Conservation (phyloP, 2,113 vertebrate genomes). For the Hippocampus guttulatus region DNA sequence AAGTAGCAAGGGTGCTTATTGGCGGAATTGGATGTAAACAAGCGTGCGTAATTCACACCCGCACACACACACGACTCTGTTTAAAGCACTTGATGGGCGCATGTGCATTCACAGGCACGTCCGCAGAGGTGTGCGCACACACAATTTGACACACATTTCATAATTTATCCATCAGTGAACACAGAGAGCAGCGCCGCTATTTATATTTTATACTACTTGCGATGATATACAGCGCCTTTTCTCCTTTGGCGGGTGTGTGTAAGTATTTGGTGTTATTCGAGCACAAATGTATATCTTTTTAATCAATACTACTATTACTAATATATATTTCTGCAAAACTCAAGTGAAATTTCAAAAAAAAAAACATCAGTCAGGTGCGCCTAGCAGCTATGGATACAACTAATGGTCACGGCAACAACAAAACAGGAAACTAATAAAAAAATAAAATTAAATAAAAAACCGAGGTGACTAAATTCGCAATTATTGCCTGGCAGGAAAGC, state of each 20-base stretch:
- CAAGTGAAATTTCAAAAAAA: background rate
- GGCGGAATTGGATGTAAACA: slow-evolving; percentile 35
- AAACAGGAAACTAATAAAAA: slow-evolving; percentile 10
- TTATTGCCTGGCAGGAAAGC: slow-evolving; percentile 57
- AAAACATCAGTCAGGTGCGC: slow-evolving; percentile 44
- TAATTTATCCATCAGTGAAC: slow-evolving; percentile 3
- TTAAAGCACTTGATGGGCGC: background rate
- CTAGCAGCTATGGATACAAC: slow-evolving; percentile 45
- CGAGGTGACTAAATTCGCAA: slow-evolving; percentile 60
- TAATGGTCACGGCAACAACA: slow-evolving; percentile 54
- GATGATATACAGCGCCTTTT: background rate
- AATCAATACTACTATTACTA: too few relatives aligned
- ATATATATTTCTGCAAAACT: background rate
- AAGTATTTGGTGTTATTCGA: background rate
- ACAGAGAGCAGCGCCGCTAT: slow-evolving; percentile 1
- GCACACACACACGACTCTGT: background rate
- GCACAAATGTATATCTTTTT: too few relatives aligned
- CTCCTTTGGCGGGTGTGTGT: background rate
- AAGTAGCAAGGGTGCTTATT: background rate
- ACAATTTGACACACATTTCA: background rate
- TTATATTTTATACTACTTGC: slow-evolving; percentile 5
- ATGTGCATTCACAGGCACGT: slow-evolving; percentile 5
- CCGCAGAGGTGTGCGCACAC: background rate
- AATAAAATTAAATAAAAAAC: background rate
- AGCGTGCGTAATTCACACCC: slow-evolving; percentile 11